Evolutionary conservation across 2,113 vertebrate genomes (phyloP).

Genomic region (Thymallus thymallus): DNA sequence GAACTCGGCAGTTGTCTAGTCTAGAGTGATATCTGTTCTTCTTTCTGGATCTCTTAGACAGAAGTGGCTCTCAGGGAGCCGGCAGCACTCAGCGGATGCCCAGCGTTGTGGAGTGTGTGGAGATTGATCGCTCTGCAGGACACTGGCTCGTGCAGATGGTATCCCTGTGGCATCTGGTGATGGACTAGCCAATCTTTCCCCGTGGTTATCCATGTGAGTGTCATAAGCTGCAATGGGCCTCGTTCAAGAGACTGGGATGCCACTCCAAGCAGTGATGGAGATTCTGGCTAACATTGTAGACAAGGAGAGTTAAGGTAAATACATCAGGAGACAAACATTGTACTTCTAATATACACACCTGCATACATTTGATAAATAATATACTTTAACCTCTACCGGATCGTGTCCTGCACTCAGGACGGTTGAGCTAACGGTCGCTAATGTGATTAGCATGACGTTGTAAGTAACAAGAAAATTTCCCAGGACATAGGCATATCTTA

Average conservation of each 20-base stretch:
- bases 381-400: no score
- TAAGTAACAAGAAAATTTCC: no score
- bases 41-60: slow-evolving; percentile 24
- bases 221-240: slow-evolving; percentile 51
- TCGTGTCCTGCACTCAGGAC: no score
- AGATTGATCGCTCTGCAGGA: slow-evolving; percentile 42
- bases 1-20: slow-evolving; percentile 38
- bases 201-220: slow-evolving; percentile 32
- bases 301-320: not conserved
- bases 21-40: slow-evolving; percentile 44
- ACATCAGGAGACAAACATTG: not conserved
- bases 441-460: no score
- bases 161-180: slow-evolving; percentile 41
- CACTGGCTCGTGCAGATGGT: slow-evolving; percentile 21
- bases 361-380: not conserved
- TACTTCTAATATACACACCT: not conserved
- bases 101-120: not conserved
- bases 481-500: no score
- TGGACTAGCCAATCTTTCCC: slow-evolving; percentile 40
- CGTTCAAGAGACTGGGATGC: slow-evolving; percentile 27
- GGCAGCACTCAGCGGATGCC: slow-evolving; percentile 4
- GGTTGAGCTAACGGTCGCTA: no score
- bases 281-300: slow-evolving; percentile 34
- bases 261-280: slow-evolving; percentile 42
- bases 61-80: not conserved